A percentile compares a stretch with the other conserved stretches of the same genome.
These are phyloP conservation scores for Drosophila pseudotalamancana DNA, from an alignment of 2,888 invertebrate genomes.

Conservation along the genomic window DNA sequence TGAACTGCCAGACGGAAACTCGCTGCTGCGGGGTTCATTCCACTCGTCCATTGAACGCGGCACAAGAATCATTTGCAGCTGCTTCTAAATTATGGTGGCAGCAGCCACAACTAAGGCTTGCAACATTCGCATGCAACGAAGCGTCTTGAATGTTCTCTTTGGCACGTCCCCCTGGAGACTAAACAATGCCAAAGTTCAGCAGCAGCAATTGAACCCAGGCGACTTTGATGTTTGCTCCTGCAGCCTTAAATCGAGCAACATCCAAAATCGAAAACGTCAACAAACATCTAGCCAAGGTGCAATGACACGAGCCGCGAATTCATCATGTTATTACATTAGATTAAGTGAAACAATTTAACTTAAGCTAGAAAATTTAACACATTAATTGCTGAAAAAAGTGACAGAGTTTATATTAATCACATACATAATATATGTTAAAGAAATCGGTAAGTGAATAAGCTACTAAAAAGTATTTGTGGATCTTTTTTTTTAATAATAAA, in stretches of 20 bases:
- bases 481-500: too few relatives aligned
- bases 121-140: slow-evolving; percentile 19
- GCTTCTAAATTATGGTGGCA: slow-evolving; percentile 33
- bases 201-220: slow-evolving; percentile 39
- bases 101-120: not conserved
- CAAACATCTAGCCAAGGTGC: slow-evolving; percentile 16
- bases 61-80: slow-evolving; percentile 54
- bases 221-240: slow-evolving; percentile 37
- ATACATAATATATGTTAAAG: too few relatives aligned
- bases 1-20: slow-evolving; percentile 53
- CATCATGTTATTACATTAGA: slow-evolving; percentile 3
- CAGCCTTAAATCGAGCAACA: slow-evolving; percentile 33
- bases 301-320: slow-evolving; percentile 28
- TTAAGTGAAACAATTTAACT: not conserved
- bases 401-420: not conserved
- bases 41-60: slow-evolving; percentile 68
- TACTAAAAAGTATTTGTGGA: too few relatives aligned
- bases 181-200: slow-evolving; percentile 55
- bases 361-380: not conserved
- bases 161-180: not conserved
- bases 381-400: slow-evolving; percentile 1
- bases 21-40: slow-evolving; percentile 54
- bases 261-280: slow-evolving; percentile 19
- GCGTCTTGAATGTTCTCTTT: slow-evolving; percentile 17
- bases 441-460: too few relatives aligned